Conservation (phyloP, 2,888 invertebrate species). For the Mayetiola destructor region DNA sequence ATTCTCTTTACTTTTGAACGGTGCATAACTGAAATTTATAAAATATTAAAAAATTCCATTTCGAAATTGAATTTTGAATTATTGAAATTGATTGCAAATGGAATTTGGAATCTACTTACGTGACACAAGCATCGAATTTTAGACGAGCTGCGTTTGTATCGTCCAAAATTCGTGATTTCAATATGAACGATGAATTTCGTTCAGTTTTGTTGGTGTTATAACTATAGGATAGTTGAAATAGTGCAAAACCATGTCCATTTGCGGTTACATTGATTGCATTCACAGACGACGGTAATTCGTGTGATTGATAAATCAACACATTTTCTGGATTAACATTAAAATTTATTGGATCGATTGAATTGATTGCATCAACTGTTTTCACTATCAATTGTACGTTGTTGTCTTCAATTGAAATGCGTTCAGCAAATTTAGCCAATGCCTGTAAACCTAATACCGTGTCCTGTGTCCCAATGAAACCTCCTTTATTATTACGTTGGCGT, state of each 20-base stretch:
- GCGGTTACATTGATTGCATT: conserved; percentile 59
- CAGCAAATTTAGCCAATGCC: conserved; percentile 42
- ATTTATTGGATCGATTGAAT: conserved; percentile 22
- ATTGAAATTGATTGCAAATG: background rate
- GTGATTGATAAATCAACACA: conserved; percentile 66
- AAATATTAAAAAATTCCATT: conserved; percentile 19
- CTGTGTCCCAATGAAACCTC: conserved; percentile 63
- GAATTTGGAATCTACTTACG: conserved; percentile 9
- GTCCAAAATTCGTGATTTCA: conserved; percentile 79
- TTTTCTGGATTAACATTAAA: conserved; percentile 65
- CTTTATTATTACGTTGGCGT: conserved; percentile 47
- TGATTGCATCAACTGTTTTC: conserved; percentile 33
- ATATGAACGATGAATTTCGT: conserved; percentile 72
- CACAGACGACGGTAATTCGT: conserved; percentile 44
- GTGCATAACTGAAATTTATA: background rate
- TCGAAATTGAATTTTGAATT: background rate
- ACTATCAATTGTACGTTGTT: conserved; percentile 42
- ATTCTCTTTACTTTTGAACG: conserved; percentile 32
- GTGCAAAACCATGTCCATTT: conserved; percentile 63
- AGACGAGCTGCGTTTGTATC: background rate
- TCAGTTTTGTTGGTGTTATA: conserved; percentile 80
- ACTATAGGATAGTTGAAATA: conserved; percentile 62
- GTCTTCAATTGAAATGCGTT: conserved; percentile 39
- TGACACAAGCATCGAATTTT: background rate
- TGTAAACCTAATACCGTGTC: conserved; percentile 62